phyloP scores from a whole-genome alignment of 2,888 invertebrate species.

The Corbicula japonica region DNA sequence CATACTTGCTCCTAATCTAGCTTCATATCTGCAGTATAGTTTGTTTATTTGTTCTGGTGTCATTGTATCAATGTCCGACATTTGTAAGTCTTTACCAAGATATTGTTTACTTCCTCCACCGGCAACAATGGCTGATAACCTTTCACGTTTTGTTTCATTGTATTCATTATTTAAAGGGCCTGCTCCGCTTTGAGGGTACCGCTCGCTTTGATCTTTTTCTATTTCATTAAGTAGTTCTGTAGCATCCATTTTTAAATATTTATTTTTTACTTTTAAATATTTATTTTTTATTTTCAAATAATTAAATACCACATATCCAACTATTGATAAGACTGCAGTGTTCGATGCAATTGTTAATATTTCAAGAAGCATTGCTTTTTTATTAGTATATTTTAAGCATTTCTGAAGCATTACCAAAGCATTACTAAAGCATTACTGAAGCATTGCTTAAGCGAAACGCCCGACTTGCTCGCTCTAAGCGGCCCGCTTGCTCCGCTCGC shows the following conservation, averaged over 20 bases:
- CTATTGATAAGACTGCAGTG: slow-evolving; percentile 34
- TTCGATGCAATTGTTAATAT: slow-evolving; percentile 38
- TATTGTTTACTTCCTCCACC: slow-evolving; percentile 50
- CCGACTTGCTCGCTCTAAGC: too few relatives aligned
- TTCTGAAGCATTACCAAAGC: too few relatives aligned
- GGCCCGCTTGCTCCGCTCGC: too few relatives aligned
- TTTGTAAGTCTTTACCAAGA: slow-evolving; percentile 44
- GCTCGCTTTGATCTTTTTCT: neutral
- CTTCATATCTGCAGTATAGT: slow-evolving; percentile 54
- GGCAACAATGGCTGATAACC: slow-evolving; percentile 53
- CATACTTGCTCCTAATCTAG: slow-evolving; percentile 52
- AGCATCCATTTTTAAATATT: slow-evolving; percentile 49
- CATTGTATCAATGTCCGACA: slow-evolving; percentile 45
- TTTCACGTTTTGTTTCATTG: slow-evolving; percentile 45
- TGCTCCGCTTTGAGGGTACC: too few relatives aligned
- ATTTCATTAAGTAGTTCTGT: slow-evolving; percentile 41
- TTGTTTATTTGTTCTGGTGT: slow-evolving; percentile 49
- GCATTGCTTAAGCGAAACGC: too few relatives aligned
- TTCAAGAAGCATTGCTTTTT: slow-evolving; percentile 44
- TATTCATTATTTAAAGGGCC: slow-evolving; percentile 19
- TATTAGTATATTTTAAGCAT: slow-evolving; percentile 24
- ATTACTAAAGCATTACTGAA: slow-evolving; percentile 30
- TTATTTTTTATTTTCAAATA: slow-evolving; percentile 25
- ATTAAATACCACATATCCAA: slow-evolving; percentile 45
- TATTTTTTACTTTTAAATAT: slow-evolving; percentile 31